Evolutionary conservation across 2,888 invertebrate genomes (phyloP), one percentile per base, ranked within the genome.

Genomic region (Anorthoa munda): DNA sequence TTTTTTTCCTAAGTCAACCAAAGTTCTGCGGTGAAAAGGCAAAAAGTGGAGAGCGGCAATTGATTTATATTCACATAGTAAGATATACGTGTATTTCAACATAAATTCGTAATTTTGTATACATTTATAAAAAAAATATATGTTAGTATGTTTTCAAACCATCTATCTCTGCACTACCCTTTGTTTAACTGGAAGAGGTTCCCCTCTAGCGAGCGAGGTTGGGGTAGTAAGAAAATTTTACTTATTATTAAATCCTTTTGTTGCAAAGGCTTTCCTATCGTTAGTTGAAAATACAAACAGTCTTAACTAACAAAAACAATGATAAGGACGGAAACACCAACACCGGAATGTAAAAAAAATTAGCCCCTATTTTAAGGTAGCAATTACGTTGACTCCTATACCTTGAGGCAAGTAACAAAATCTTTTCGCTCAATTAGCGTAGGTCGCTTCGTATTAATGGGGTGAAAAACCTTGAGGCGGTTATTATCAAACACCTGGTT

Each of bases 401-500:
- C 89, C 90, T 85, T 55, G 72, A 80, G 89, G 78, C 82, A 77
- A 82, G 94, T 88, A 94, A 94, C 86, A 76, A 81, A 85, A 94
- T 91, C 87, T 89, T 87, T 87, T 67, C 74, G 77, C 84, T 89
- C 89, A 93, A 93, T 94, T 94, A 94, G 90, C 86, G 63, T 39
- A 39, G 39, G 81, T 59, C 66, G 77, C 86, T 82, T 72, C 59
- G 79, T 84, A 82, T 79, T 82, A 71, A 81, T 75, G 78, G 86
- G 83, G 76, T 71, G 68, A 83, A 87, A 86, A 86, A 85, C 90
- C 93, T 90, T 78, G 77, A 78, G 88, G 91, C 89, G 81, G 86
- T 88, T 88, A 89, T 89, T 89, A 90, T 88, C 82, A 87, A 91
- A 91, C 91, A 91, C 90, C 90, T 90, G 90, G 89, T 87, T 86